Evolutionary conservation across 2,797 vertebrate species (phyloP).

Genomic region (Lates japonicus): DNA sequence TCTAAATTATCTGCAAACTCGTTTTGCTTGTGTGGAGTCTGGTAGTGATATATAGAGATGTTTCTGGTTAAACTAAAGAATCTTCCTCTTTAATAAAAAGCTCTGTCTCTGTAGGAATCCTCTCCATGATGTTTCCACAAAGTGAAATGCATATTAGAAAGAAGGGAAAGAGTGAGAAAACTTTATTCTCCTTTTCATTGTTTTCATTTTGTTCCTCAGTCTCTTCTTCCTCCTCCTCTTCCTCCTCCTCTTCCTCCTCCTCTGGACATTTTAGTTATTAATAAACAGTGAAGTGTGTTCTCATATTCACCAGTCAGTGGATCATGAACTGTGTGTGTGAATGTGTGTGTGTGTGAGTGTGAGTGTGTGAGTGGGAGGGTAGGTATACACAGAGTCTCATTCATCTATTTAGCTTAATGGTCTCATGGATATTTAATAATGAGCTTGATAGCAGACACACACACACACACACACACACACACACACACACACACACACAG

Average conservation of each 20-base stretch:
- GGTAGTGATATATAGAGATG: no score
- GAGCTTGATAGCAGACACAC: conserved; percentile 50
- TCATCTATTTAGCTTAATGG: conserved; percentile 72
- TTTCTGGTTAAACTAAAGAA: no score
- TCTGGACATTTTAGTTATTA: background rate
- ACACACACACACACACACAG: conserved; percentile 29
- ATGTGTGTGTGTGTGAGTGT: conserved; percentile 8
- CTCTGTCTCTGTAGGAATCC: no score
- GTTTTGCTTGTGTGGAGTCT: no score
- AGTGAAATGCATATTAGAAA: no score
- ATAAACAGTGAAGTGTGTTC: conserved; percentile 7
- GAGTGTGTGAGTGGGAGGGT: no score
- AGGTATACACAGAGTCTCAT: no score
- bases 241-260: background rate
- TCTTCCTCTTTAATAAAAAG: no score
- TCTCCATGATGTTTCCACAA: no score
- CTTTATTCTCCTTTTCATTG: background rate
- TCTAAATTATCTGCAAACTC: no score
- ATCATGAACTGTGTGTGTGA: conserved; percentile 17
- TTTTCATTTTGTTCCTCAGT: background rate
- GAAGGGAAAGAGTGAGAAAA: no score
- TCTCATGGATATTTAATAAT: conserved; percentile 74
- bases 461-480: conserved; percentile 44
- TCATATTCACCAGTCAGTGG: conserved; percentile 39
- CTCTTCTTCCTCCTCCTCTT: conserved; percentile 1